Percentiles rank a stretch among this genome's conserved stretches.
These are phyloP conservation scores for Adelognathus sp. DNA, from an alignment of 2,888 invertebrate genomes.

Conservation along the genomic window DNA sequence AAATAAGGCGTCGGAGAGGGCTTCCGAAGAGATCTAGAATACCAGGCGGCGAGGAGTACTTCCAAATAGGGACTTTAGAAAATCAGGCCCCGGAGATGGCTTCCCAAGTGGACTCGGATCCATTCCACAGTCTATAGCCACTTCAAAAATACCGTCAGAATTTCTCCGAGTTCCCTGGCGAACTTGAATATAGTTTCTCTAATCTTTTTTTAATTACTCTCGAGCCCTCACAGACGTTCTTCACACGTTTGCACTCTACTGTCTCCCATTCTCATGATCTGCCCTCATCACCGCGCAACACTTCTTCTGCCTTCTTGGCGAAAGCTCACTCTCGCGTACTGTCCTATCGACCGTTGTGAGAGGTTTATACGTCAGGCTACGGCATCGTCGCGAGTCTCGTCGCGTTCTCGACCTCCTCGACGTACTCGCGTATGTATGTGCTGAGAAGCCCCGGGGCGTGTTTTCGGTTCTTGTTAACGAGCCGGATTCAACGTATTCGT, in stretches of 20 bases:
- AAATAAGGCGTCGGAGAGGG: no score
- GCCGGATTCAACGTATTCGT: constrained; percentile 9
- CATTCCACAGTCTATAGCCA: no score
- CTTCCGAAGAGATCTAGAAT: no score
- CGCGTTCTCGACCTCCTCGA: background rate
- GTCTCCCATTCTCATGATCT: background rate
- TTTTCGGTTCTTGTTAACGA: constrained; percentile 19
- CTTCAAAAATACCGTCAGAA: background rate
- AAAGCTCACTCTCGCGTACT: background rate
- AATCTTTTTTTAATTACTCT: background rate
- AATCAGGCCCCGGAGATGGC: no score
- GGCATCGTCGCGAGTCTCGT: background rate
- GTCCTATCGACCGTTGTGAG: background rate
- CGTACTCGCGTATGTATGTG: background rate
- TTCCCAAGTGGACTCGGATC: no score
- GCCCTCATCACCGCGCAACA: background rate
- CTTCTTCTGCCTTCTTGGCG: background rate
- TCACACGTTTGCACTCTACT: background rate
- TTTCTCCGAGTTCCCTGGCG: background rate
- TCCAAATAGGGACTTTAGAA: no score
- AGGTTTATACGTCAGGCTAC: background rate
- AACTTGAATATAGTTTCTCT: background rate
- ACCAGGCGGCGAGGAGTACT: no score
- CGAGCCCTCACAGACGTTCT: background rate
- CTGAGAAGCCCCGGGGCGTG: background rate